Evolutionary conservation across 2,888 invertebrate species (phyloP), one percentile per base, ranked within the genome.

Genomic region (Sipha maydis): DNA sequence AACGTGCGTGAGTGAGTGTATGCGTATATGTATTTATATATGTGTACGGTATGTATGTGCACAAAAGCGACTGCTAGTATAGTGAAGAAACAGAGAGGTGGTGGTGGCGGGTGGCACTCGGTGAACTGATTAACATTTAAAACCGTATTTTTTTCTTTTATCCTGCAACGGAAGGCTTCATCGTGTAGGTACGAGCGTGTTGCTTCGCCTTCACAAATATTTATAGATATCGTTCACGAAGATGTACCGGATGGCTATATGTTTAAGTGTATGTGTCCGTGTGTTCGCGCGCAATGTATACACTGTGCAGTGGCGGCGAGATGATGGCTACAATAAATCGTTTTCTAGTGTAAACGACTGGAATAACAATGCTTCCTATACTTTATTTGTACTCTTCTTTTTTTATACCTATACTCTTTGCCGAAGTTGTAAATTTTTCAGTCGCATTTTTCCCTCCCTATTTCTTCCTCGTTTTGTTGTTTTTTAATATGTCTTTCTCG

Each of bases 91-190:
- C 82, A 28, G 7, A 41, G 80, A 31, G 31, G 71, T 48, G 48
- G 48, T 1, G 41, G 67, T 19, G 80, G 80, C 80, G 34, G 83
- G 56, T 34, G 56, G 56, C 83, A 76, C 76, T 76, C 41, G 73
- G 83, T 69, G 77, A 77, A 77, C 85, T 77, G 85, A 85, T 85
- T 85, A 85, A 85, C 76, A 85, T 85, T 85, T 85, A 85, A 85
- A 77, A 85, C 41, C 48, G 85, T 77, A n/a, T 69, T 73, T 69
- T 48, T 69, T 25, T 83, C 31, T 79, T 34, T 25, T 54, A 17
- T 7, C n/a, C 17, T 17, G 25, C 48, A 54, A 48, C n/a, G n/a
- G 71, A 31, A 54, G 71, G 83, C 73, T 31, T 11, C 38, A 48
- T 31, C 54, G 83, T 71, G 11, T 54, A 31, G 17, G 19, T 21